Percentiles rank a stretch among this genome's conserved stretches.
These are phyloP conservation scores for Aphidius colemani DNA, from an alignment of 2,888 invertebrate genomes.

Conservation along the genomic window DNA sequence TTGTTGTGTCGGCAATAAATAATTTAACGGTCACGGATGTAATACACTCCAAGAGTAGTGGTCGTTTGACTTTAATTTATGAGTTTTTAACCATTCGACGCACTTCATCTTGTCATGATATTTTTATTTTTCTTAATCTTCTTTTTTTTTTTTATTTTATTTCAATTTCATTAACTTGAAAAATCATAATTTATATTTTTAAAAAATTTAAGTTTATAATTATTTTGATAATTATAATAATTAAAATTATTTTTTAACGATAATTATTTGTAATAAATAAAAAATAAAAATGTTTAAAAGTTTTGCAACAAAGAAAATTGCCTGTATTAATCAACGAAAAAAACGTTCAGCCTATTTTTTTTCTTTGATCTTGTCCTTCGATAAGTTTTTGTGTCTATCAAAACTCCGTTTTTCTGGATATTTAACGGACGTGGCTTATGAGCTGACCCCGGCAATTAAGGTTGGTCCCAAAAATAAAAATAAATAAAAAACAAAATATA, in stretches of 20 bases:
- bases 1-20: conserved; percentile 52
- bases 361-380: conserved; percentile 37
- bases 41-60: conserved; percentile 44
- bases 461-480: conserved; percentile 21
- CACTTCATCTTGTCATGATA: conserved; percentile 4
- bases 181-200: too few relatives aligned
- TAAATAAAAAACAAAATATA: background rate
- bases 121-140: background rate
- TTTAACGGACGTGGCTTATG: conserved; percentile 8
- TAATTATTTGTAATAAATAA: too few relatives aligned
- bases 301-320: conserved; percentile 7
- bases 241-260: too few relatives aligned
- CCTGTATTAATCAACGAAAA: too few relatives aligned
- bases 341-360: too few relatives aligned
- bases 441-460: conserved; percentile 25
- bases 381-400: conserved; percentile 41
- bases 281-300: too few relatives aligned
- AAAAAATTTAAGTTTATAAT: too few relatives aligned
- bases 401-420: conserved; percentile 46
- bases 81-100: conserved; percentile 54
- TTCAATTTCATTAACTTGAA: too few relatives aligned
- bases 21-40: conserved; percentile 53
- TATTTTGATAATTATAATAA: background rate
- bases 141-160: too few relatives aligned
- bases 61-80: conserved; percentile 58